Evolutionary conservation across 2,797 vertebrate species (phyloP), one percentile per base, ranked within the genome.

Genomic region (Sarcophilus harrisii): DNA sequence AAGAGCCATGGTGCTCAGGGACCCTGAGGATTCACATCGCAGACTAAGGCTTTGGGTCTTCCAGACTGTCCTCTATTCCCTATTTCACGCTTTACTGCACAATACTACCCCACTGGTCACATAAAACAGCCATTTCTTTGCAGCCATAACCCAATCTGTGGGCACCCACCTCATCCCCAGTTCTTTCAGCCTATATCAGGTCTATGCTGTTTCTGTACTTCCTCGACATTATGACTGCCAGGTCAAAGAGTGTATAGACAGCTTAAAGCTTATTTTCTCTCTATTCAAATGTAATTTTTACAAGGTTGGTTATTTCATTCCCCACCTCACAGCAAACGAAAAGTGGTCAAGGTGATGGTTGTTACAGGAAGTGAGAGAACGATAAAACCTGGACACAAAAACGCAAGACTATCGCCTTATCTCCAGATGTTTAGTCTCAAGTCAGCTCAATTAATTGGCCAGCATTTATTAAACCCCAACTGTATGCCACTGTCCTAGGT

Each of bases 231-330:
- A n/a, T 1, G 30, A 16, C 32, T 66, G 32, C 32, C 1, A 1
- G 32, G 5, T n/a, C 60, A 16, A 66, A 66, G n/a, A 66, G 18
- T 14, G 11, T 14, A 32, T 5, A 16, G 30, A 32, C 30, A 62
- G 30, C 60, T 62, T 62, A 32, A 62, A 60, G 55, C 3, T 27
- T 90, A 90, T 91, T 93, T 90, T 92, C 54, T 94, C 21, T 91
- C 57, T 73, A 90, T 91, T 92, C 66, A 38, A 2, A 73, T 27
- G 59, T 92, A 62, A 9, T 92, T 90, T 27, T 93, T 92, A 93
- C 12, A 66, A 96, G 49, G 93, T 38, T 18, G n/a, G 62, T 90
- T 92, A n/a, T 54, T 94, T 92, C 45, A 52, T 52, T 93, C 94
- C 96, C 54, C 30, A 66, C 66, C 81, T 45, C 49, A 55, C 89